Conservation (phyloP, 2,797 vertebrate species). For the Tangara arthus region DNA sequence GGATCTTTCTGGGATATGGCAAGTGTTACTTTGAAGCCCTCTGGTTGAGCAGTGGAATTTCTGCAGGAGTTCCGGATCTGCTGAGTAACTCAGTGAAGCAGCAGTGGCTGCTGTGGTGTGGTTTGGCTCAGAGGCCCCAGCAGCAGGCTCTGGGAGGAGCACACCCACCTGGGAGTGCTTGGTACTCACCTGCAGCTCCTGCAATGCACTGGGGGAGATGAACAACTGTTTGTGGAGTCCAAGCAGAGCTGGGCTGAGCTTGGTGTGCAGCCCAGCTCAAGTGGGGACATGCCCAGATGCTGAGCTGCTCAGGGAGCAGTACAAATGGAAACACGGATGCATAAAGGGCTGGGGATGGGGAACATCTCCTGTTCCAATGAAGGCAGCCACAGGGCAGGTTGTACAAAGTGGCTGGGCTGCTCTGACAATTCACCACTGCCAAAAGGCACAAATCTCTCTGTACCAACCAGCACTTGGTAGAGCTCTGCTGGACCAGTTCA, state of each 20-base stretch:
- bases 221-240: background rate
- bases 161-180: background rate
- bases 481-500: background rate
- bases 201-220: background rate
- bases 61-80: background rate
- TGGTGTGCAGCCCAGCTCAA: background rate
- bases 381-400: background rate
- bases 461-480: background rate
- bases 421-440: background rate
- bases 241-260: background rate
- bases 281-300: background rate
- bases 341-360: background rate
- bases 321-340: background rate
- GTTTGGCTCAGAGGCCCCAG: background rate
- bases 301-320: background rate
- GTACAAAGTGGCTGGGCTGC: background rate
- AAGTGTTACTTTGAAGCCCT: background rate
- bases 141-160: background rate
- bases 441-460: background rate
- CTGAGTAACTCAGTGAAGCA: background rate
- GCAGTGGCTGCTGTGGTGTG: fast-evolving
- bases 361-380: fast-evolving
- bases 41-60: background rate
- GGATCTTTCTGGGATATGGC: background rate
- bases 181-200: background rate